Evolutionary conservation across 2,888 invertebrate species (phyloP), one percentile per base, ranked within the genome.

Genomic region (Oxyteleia sp.): DNA sequence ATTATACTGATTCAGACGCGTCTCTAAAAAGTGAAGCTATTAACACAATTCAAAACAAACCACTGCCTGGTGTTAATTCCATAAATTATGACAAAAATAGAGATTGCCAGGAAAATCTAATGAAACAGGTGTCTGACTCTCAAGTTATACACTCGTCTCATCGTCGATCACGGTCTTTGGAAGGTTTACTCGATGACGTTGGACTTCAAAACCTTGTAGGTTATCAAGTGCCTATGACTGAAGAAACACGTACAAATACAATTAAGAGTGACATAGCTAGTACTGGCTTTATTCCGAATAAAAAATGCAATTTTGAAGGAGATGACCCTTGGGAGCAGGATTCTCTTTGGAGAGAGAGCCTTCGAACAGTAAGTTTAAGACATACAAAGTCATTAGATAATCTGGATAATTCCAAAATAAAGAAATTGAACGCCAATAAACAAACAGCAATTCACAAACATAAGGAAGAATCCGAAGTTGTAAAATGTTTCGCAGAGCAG

Each of bases 301-400:
- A 82, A 47, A 75, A 69, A 20, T 71, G 59, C 59, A 69, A 85
- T 13, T 89, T 87, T 29, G 84, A 80, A 13, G 87, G 87, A 57
- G 96, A 96, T 88, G 96, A 96, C 91, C 95, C 96, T 41, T 97
- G 97, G 97, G 97, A 97, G 90, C 97, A 97, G 93, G 97, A 97
- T 93, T 94, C 95, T 5, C 94, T 97, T 29, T 97, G 97, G 97
- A 94, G 96, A 71, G 97, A 97, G 89, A 96, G 96, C 89, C 94
- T 97, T 59, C 94, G 97, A 81, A 94, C 96, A 82, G 97, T 97
- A 0, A 97, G 97, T 82, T 96, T 97, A 88, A 94, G 97, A 38
- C 97, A 97, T 90, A 97, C 97, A 0, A 95, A 97, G 66, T 97
- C 97, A 0, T 94, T 97, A 94, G 97, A 98, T 88, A 97, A 97